Evolutionary conservation across 2,888 invertebrate genomes (phyloP).

Genomic region (Hylaea fasciaria): DNA sequence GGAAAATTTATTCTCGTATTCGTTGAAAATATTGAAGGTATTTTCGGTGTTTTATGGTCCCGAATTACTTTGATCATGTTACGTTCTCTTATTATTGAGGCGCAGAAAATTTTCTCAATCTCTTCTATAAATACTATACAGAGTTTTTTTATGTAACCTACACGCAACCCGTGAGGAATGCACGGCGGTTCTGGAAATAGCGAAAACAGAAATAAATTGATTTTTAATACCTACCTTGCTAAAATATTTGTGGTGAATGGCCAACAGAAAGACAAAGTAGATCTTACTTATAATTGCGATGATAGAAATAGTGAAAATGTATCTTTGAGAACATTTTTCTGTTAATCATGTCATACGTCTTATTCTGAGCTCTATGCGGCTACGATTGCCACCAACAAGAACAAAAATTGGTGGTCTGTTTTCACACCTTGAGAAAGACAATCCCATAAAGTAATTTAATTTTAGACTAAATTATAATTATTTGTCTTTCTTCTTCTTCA

Average conservation of each 20-base stretch:
- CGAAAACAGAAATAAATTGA: conserved; percentile 10
- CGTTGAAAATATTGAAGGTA: not conserved
- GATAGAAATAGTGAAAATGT: not conserved
- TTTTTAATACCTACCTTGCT: conserved; percentile 2
- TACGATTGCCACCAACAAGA: too few relatives aligned
- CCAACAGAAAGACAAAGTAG: not conserved
- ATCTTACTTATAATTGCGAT: not conserved
- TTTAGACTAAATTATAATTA: too few relatives aligned
- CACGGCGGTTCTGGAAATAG: conserved; percentile 21
- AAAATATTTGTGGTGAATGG: conserved; percentile 1
- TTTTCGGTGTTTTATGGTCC: conserved; percentile 1
- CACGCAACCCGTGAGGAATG: conserved; percentile 22
- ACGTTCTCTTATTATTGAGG: not conserved
- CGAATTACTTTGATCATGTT: conserved; percentile 14
- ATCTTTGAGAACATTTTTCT: too few relatives aligned
- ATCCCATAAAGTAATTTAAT: too few relatives aligned
- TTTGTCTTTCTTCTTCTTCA: too few relatives aligned
- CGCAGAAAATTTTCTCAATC: conserved; percentile 8
- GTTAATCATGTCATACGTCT: too few relatives aligned
- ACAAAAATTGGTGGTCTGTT: too few relatives aligned
- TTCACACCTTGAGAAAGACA: too few relatives aligned
- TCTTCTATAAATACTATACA: conserved; percentile 5
- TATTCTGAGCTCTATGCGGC: too few relatives aligned
- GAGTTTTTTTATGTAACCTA: conserved; percentile 10
- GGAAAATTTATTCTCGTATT: conserved; percentile 2